phyloP scores from a whole-genome alignment of 1,140 invertebrate genomes.

The Cydia strobilella region DNA sequence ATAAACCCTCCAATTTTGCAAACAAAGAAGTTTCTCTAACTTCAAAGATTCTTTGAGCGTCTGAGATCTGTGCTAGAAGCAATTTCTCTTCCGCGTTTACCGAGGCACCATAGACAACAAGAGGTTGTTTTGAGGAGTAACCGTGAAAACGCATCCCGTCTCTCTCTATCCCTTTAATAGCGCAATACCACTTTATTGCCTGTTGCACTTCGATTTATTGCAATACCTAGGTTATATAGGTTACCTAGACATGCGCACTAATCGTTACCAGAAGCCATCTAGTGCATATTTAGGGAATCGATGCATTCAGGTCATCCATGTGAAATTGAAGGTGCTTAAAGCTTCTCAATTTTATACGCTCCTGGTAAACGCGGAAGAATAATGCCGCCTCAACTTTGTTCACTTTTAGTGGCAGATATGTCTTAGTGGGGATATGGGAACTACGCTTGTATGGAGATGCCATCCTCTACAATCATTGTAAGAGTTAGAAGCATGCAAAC shows the following conservation, averaged over 20 bases:
- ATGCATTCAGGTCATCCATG: neutral
- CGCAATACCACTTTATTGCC: neutral
- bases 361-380: constrained; percentile 16
- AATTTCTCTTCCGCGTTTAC: constrained; percentile 4
- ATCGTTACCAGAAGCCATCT: neutral
- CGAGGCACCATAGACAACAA: neutral
- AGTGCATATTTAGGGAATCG: neutral
- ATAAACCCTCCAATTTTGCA: no score
- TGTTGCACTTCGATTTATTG: neutral
- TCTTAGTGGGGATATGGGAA: no score
- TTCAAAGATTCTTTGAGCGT: neutral
- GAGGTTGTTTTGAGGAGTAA: neutral
- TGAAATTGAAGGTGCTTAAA: neutral
- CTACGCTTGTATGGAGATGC: no score
- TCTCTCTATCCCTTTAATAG: neutral
- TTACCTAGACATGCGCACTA: constrained; percentile 5
- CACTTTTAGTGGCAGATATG: no score
- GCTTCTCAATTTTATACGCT: neutral
- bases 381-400: constrained; percentile 7
- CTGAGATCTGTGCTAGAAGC: no score
- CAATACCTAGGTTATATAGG: neutral
- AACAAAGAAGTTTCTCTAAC: no score
- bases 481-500: no score
- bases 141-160: neutral
- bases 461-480: no score